A percentile compares a stretch with the other conserved stretches of the same genome.
Evolutionary conservation across 2,113 vertebrate genomes (phyloP).

Genomic region (Nettapus auritus): DNA sequence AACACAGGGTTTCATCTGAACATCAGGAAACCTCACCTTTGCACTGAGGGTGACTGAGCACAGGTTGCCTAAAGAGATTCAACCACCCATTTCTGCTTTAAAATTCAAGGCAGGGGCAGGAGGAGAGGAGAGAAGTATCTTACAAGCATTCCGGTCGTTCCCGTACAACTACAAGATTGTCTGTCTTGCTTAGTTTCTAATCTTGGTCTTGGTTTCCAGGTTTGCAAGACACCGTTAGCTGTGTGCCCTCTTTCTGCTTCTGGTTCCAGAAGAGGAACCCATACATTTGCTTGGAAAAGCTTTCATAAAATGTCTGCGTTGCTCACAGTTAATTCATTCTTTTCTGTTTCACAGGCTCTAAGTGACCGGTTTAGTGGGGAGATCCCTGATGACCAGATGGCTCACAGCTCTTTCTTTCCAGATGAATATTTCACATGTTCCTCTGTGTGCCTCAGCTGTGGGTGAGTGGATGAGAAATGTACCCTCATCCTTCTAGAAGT

Average conservation of each 20-base stretch:
- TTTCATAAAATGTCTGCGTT: neutral
- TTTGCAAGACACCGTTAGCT: neutral
- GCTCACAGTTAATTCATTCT: neutral
- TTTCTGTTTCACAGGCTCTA: slow-evolving; percentile 81
- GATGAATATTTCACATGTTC: slow-evolving; percentile 99
- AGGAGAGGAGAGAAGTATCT: neutral
- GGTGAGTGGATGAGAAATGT: slow-evolving; percentile 80
- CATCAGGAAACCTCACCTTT: neutral
- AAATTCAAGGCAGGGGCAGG: neutral
- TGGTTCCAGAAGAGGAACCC: neutral
- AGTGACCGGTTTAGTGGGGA: slow-evolving; percentile 97
- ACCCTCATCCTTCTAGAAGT: neutral
- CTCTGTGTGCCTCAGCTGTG: slow-evolving; percentile 94
- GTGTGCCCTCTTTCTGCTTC: neutral
- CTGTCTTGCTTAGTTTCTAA: neutral
- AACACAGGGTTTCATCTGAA: neutral
- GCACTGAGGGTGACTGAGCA: neutral
- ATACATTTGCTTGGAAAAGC: neutral
- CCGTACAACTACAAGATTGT: neutral
- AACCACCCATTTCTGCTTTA: neutral
- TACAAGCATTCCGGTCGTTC: neutral
- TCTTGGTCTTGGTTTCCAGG: neutral
- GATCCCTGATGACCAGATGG: slow-evolving; percentile 92
- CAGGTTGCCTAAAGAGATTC: neutral
- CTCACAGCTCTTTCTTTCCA: slow-evolving; percentile 96